A percentile compares a stretch with the other conserved stretches of the same genome.
Evolutionary conservation across 2,113 vertebrate species (phyloP).

Genomic region (Nyctereutes procyonoides): DNA sequence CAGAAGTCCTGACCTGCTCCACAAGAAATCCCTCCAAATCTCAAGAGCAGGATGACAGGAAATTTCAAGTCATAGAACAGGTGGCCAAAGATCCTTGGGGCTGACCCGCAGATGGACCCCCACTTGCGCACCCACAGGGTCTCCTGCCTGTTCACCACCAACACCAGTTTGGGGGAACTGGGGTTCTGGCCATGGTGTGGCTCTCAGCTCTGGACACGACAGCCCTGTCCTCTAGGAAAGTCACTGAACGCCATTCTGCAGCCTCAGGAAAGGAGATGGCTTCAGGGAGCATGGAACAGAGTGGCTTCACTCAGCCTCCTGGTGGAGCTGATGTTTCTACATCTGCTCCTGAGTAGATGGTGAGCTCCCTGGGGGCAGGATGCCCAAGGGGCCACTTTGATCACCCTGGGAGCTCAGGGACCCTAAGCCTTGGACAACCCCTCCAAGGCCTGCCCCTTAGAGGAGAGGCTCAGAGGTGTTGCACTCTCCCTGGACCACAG

Average conservation of each 20-base stretch:
- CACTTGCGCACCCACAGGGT: neutral
- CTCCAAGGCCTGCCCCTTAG: neutral
- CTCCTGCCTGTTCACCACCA: neutral
- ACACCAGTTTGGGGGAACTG: neutral
- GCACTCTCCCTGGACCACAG: neutral
- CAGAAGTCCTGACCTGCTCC: neutral
- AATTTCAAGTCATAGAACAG: neutral
- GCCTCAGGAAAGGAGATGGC: neutral
- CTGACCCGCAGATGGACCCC: neutral
- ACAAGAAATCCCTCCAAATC: neutral
- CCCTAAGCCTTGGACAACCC: too few relatives aligned
- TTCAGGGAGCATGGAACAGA: neutral
- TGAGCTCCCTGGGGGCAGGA: neutral
- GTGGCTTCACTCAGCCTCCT: neutral
- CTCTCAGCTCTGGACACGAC: neutral
- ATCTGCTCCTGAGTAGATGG: neutral
- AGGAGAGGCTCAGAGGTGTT: neutral
- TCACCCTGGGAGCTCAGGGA: neutral
- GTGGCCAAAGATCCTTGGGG: neutral
- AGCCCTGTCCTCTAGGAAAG: neutral
- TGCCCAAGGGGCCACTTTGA: neutral
- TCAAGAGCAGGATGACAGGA: neutral
- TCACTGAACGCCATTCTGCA: neutral
- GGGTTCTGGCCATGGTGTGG: neutral
- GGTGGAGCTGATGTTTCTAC: neutral